Evolutionary conservation across 1,140 invertebrate species (phyloP).

Genomic region (Pogonomyrmex californicus): DNA sequence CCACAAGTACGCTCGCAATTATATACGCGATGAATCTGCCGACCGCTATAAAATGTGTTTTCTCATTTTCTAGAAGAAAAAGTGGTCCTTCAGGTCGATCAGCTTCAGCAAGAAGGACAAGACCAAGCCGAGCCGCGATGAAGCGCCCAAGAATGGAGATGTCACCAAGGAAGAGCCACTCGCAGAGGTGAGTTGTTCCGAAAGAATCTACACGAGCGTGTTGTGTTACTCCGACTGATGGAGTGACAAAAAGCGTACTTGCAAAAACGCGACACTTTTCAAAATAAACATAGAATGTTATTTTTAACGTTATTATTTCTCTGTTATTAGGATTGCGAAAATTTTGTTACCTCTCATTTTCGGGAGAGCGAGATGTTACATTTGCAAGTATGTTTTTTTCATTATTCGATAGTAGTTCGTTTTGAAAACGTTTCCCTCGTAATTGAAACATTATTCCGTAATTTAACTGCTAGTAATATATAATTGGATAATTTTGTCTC

Average conservation of each 20-base stretch:
- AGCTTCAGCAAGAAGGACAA: conserved; percentile 95
- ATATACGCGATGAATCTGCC: conserved; percentile 34
- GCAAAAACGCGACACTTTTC: background rate
- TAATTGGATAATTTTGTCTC: conserved; percentile 34
- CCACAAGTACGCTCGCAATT: conserved; percentile 15
- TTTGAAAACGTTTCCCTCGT: background rate
- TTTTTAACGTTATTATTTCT: background rate
- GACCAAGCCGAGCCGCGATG: conserved; percentile 90
- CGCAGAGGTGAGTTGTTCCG: conserved; percentile 83
- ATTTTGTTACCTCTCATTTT: background rate
- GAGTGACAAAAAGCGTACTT: background rate
- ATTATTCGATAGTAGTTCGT: background rate
- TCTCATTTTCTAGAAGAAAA: conserved; percentile 90
- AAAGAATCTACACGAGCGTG: background rate
- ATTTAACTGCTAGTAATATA: background rate
- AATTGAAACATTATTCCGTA: conserved; percentile 1
- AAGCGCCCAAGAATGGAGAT: conserved; percentile 85
- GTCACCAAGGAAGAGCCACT: conserved; percentile 85
- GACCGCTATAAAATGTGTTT: conserved; percentile 66
- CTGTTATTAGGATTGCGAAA: background rate
- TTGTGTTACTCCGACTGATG: background rate
- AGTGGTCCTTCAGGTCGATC: conserved; percentile 94
- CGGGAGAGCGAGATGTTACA: background rate
- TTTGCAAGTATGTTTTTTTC: background rate
- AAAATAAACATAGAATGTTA: background rate